These are phyloP conservation scores for Poecilia latipinna DNA, from an alignment of 2,113 vertebrate species.

Conservation along the genomic window DNA sequence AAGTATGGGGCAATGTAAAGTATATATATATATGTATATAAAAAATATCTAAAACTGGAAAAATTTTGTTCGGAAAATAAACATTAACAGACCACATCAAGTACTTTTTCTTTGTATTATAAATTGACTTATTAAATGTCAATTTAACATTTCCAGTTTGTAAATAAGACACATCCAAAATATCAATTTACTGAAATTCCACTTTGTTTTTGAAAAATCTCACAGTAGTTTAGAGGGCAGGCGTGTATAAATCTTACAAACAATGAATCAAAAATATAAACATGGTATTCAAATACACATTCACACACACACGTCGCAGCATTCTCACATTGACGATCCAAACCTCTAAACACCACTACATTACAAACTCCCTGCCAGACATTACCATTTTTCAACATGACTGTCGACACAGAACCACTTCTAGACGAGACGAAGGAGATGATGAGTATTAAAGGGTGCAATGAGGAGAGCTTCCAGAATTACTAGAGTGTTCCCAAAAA, in stretches of 20 bases:
- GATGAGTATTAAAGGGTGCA: slow-evolving; percentile 81
- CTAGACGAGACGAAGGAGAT: slow-evolving; percentile 52
- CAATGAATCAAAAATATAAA: slow-evolving; percentile 20
- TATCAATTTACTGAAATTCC: neutral
- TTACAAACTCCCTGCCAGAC: slow-evolving; percentile 7
- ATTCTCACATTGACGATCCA: slow-evolving; percentile 23
- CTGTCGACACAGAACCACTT: slow-evolving; percentile 38
- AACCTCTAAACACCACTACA: slow-evolving; percentile 7
- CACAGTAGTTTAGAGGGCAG: slow-evolving; percentile 16
- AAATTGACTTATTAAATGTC: neutral
- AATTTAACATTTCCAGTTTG: neutral
- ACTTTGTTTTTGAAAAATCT: no score
- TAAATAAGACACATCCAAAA: neutral
- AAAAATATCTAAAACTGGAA: neutral
- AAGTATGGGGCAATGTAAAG: neutral
- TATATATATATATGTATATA: no score
- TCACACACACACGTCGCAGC: slow-evolving; percentile 26
- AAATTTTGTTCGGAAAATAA: neutral
- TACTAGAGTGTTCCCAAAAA: slow-evolving; percentile 3
- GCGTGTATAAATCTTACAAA: slow-evolving; percentile 8
- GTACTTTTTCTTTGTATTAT: neutral
- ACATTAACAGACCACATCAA: neutral
- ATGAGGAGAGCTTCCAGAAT: slow-evolving; percentile 36
- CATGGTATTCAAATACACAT: slow-evolving; percentile 25
- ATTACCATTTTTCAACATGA: slow-evolving; percentile 17